phyloP scores from a whole-genome alignment of 2,113 vertebrate species.

The Ibidorhyncha struthersii region DNA sequence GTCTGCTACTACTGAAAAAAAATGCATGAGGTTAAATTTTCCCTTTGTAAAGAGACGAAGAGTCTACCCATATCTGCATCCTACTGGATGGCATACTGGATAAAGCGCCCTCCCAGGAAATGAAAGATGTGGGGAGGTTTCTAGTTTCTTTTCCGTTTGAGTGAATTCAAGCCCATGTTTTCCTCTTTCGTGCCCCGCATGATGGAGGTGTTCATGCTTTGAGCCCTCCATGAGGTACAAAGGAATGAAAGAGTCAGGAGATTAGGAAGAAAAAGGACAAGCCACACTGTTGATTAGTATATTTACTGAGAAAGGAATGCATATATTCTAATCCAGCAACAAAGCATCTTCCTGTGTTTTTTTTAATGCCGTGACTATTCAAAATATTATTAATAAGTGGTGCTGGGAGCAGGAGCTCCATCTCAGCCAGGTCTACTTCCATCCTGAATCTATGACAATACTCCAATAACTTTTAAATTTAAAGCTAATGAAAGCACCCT shows the following conservation, averaged over 20 bases:
- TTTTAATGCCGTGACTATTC: neutral
- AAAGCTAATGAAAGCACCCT: neutral
- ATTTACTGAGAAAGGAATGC: neutral
- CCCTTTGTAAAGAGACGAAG: neutral
- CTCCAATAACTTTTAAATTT: neutral
- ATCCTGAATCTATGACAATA: neutral
- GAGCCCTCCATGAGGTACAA: neutral
- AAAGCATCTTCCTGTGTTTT: neutral
- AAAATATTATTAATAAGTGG: neutral
- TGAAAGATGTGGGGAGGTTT: neutral
- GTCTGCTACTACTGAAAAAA: neutral
- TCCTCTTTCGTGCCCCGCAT: accelerated
- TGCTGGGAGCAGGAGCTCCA: neutral
- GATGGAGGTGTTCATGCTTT: neutral
- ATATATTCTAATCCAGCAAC: neutral
- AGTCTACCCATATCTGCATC: neutral
- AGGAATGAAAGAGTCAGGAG: neutral
- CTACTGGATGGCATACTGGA: neutral
- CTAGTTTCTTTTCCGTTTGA: neutral
- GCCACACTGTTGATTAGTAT: neutral
- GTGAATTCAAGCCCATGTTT: neutral
- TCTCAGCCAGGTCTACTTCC: neutral
- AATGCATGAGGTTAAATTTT: accelerated
- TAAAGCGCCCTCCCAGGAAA: neutral
- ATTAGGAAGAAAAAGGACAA: neutral